phyloP scores from a whole-genome alignment of 2,113 vertebrate species.

The Saccopteryx bilineata region DNA sequence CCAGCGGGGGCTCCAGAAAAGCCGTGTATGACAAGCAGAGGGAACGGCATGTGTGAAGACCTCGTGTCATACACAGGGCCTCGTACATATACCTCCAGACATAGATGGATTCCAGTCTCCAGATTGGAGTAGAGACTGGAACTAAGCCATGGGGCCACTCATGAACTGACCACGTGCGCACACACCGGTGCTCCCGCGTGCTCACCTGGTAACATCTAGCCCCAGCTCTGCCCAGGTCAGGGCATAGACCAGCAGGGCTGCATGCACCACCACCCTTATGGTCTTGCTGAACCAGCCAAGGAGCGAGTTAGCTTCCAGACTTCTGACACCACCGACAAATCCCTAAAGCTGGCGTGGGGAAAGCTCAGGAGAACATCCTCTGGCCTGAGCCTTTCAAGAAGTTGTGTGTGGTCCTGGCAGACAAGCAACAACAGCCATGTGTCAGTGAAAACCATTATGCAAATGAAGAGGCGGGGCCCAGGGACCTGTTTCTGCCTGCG shows the following conservation, averaged over 20 bases:
- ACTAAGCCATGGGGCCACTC: neutral
- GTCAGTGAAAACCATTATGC: neutral
- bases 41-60: neutral
- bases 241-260: neutral
- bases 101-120: neutral
- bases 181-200: neutral
- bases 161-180: rapidly evolving
- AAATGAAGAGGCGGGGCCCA: slow-evolving; percentile 27
- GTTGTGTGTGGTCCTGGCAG: neutral
- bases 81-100: neutral
- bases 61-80: neutral
- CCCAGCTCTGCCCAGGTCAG: neutral
- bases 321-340: neutral
- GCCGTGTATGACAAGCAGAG: neutral
- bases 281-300: neutral
- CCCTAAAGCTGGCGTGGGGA: neutral
- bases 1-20: neutral
- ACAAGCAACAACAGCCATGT: neutral
- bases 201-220: neutral
- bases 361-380: neutral
- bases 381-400: too few species aligned
- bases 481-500: neutral
- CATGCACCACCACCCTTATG: rapidly evolving
- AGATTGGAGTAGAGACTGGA: neutral
- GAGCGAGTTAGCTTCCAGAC: neutral